phyloP scores from a whole-genome alignment of 2,888 invertebrate genomes.

The Amphipoea lucens region DNA sequence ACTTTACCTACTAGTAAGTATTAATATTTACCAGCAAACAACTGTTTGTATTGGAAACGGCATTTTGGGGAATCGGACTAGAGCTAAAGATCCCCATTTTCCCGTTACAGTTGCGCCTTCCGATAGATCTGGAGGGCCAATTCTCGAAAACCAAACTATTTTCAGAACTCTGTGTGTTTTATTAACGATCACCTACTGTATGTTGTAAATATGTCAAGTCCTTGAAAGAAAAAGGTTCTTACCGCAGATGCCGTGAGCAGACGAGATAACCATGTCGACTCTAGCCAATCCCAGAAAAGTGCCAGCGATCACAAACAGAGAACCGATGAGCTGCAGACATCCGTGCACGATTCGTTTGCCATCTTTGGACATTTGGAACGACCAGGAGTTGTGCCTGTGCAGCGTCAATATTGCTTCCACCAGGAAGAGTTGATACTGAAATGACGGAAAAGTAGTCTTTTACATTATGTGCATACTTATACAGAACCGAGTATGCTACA shows the following conservation, averaged over 20 bases:
- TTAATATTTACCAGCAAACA: not conserved
- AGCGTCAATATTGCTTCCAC: constrained; percentile 88
- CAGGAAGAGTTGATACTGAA: constrained; percentile 88
- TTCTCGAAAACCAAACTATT: not conserved
- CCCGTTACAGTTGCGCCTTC: not conserved
- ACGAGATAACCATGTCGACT: constrained; percentile 77
- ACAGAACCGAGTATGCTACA: not conserved
- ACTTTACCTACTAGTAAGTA: not conserved
- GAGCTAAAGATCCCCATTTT: not conserved
- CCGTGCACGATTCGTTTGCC: constrained; percentile 88
- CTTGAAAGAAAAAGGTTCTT: constrained; percentile 58
- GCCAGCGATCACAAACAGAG: constrained; percentile 87
- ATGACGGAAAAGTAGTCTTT: constrained; percentile 45
- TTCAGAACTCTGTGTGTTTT: not conserved
- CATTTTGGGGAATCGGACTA: not conserved
- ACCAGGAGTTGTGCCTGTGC: constrained; percentile 88
- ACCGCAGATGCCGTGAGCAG: constrained; percentile 88
- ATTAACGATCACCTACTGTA: no score
- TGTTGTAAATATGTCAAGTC: not conserved
- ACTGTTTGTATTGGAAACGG: not conserved
- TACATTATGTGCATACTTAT: not conserved
- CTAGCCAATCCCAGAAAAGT: constrained; percentile 86
- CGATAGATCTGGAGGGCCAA: not conserved
- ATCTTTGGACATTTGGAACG: constrained; percentile 82
- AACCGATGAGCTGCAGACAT: constrained; percentile 88